Conservation (phyloP, 2,797 vertebrate species). For the Eremophila alpestris region DNA sequence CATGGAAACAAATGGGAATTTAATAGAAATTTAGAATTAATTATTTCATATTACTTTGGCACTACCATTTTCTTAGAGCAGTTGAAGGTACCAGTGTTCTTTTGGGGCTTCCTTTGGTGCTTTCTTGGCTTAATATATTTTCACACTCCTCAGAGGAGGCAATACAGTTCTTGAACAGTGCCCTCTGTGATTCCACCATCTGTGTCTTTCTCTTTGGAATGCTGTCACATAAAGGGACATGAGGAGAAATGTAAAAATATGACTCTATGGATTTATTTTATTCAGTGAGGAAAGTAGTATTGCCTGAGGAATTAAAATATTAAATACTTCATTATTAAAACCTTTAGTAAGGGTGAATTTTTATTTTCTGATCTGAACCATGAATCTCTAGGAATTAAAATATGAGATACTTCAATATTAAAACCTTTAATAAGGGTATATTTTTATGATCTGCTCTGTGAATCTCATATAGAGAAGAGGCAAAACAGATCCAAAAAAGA, state of each 20-base stretch:
- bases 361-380: background rate
- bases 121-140: background rate
- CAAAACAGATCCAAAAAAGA: background rate
- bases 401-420: background rate
- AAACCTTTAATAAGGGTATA: background rate
- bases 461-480: background rate
- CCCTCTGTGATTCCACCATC: background rate
- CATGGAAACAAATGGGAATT: background rate
- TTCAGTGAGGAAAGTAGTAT: background rate
- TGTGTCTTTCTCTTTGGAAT: background rate
- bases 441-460: background rate
- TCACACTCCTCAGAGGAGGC: background rate
- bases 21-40: background rate
- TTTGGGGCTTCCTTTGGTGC: background rate
- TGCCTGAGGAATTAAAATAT: background rate
- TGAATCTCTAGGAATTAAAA: background rate
- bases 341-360: background rate
- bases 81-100: background rate
- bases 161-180: background rate
- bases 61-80: background rate
- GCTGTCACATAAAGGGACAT: background rate
- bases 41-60: background rate
- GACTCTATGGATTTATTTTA: background rate
- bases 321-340: background rate
- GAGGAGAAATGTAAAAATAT: background rate